Base-by-base conservation (phyloP, 2,113 vertebrate genomes). In the Burhinus oedicnemus region DNA sequence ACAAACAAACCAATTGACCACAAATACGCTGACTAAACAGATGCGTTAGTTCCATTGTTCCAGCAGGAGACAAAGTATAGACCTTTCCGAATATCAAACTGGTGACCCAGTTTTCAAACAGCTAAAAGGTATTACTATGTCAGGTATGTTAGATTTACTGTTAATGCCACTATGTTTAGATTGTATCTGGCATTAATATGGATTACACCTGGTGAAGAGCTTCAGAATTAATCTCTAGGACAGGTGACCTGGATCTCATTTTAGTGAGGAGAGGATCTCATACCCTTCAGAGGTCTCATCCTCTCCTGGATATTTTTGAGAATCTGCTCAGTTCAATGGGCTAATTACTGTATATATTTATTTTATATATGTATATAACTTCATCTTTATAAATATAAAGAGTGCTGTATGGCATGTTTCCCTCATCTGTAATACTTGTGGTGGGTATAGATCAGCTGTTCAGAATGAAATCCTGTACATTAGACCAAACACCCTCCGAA, bases 121-220 rank as follows among this genome's bases (percentile, higher is more conserved):
- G 58, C 32, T 27, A 30, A 80, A 94, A 93, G 84, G 42, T 87
- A 92, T 66, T 93, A 32, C 58, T 87, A 1, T 70, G 57, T 95
- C 85, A 90, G 77, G 75, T 92, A 69, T 71, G 87, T 87, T 96
- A 97, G 95, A 92, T 97, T 97, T 95, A 87, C 71, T 95, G 74
- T 36, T 60, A 96, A 96, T 96, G 85, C 27, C 21, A 90, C 68
- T 27, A 52, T 27, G 54, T 86, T 89, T 76, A 88, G 92, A 86
- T 83, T 81, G 32, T 17, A 49, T 79, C 83, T 96, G 96, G 83
- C 51, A 64, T 92, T 95, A 95, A 94, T 77, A 82, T 23, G 81
- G 93, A 94, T 97, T 93, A 95, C 80, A 83, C 83, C 30, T 89
- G 76, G 55, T 83, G 78, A 87, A 78, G 55, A 92, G 70, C 64